Percentiles rank a stretch among this genome's conserved stretches.
Conservation (phyloP, 2,888 invertebrate species). For the Tipula lateralis region DNA sequence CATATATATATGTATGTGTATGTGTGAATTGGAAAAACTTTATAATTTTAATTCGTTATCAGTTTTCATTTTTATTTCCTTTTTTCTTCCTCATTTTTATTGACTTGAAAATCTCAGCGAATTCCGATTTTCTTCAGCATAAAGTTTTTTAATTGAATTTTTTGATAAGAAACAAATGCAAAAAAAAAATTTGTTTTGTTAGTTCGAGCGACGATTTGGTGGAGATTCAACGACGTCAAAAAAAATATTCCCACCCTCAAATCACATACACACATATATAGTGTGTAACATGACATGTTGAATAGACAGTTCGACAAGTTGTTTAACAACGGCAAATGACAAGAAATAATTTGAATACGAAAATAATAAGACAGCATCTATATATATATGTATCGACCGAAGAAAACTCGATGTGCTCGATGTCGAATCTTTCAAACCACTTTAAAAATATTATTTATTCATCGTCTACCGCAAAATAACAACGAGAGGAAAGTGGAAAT, state of each 20-base stretch:
- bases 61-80: conserved; percentile 4
- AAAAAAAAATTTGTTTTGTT: neutral
- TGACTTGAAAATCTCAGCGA: neutral
- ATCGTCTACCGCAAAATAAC: neutral
- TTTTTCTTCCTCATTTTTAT: neutral
- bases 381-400: neutral
- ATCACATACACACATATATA: too few relatives aligned
- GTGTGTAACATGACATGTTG: neutral
- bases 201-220: neutral
- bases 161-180: neutral
- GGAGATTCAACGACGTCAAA: neutral
- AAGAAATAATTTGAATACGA: neutral
- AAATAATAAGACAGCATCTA: neutral
- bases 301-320: conserved; percentile 2
- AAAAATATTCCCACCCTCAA: neutral
- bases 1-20: too few relatives aligned
- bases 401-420: neutral
- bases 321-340: neutral
- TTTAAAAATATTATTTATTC: neutral
- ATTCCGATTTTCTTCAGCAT: neutral
- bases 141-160: conserved; percentile 16
- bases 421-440: neutral
- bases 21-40: neutral
- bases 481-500: neutral
- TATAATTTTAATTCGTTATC: neutral